Base-by-base conservation (phyloP, 2,888 invertebrate genomes). In the Latrodectus elegans region DNA sequence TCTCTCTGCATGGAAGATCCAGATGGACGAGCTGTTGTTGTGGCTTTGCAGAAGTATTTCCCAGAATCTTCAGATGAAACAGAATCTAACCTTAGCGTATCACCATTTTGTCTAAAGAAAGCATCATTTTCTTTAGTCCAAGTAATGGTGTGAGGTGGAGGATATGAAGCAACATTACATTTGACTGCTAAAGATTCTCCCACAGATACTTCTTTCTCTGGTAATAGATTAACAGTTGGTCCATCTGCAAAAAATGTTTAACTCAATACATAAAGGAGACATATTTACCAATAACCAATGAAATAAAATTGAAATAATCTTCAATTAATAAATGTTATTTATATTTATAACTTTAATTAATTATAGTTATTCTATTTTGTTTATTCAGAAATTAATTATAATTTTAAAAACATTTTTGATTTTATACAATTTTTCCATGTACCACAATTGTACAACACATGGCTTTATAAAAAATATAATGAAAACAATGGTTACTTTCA, bases 111-210 rank as follows among this genome's bases (percentile, higher is more conserved):
- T n/a, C 95, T 94, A 92, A 97, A 97, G 90, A 96, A 96, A 0
- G 95, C 94, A 88, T 96, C 95, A 0, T 95, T 96, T 90, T 97
- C 96, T 92, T 96, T 95, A 1, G 96, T 93, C 97, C 97, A 97
- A 91, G 97, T 96, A 89, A 97, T 94, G 17, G 95, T 95, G 14
- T 95, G 94, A 0, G 97, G 97, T 75, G 94, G 93, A 0, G 97
- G 97, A 92, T 97, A 97, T 0, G 97, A 94, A 1, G 96, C 95
- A 0, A 97, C 96, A 92, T 97, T 96, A 92, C 97, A 97, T 90
- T 95, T 95, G 82, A 97, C 95, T 91, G 95, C 95, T 8, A 97
- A 95, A 15, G 95, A 95, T 91, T 97, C 97, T 4, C 96, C 96
- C 91, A 97, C 96, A 91, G 97, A 97, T 15, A 96, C 95, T 92